Evolutionary conservation across 2,888 invertebrate species (phyloP), one percentile per base, ranked within the genome.

Genomic region (Leistus spinibarbis): DNA sequence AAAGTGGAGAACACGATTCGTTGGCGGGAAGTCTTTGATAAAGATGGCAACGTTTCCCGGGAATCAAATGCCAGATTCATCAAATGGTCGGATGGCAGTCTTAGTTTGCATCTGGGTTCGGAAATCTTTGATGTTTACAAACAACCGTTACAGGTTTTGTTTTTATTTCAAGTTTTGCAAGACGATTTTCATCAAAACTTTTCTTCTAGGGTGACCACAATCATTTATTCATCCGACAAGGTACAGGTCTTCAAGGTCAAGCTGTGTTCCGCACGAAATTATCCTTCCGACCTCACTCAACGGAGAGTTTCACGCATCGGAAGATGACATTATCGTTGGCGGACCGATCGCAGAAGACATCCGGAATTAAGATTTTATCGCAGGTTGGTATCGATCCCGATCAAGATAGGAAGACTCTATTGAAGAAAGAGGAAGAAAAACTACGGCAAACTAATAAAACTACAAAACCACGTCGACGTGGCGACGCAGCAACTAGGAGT

Each of bases 291-390:
- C 99, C 99, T 0, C 98, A 98, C 84, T 99, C 99, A 0, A 99
- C 99, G 0, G 99, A 99, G 84, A 98, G 98, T 20, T 97, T 98
- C 86, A 99, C 99, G 0, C 99, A 99, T 85, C 91, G 98, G 79
- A 99, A 99, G 90, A 98, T 99, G 95, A 99, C 99, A 0, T 90
- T 99, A 86, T 98, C 98, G 0, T 88, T 99, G 79, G 99, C 99
- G 0, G 99, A 99, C 86, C 90, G 98, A 69, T 95, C 96, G 60
- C 93, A 95, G 68, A 98, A 98, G 86, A 95, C 96, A 0, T 93
- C 94, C 0, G 96, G 97, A 68, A 98, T 99, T 82, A 98, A 98
- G 87, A 96, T 99, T 73, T 87, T 99, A 79, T 96, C 97, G 0
- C 96, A 95, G 85, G 95, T 97, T 54, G 97, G 96, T 3, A 90